Evolutionary conservation across 2,113 vertebrate species (phyloP).

Genomic region (Hemiprocne comata): DNA sequence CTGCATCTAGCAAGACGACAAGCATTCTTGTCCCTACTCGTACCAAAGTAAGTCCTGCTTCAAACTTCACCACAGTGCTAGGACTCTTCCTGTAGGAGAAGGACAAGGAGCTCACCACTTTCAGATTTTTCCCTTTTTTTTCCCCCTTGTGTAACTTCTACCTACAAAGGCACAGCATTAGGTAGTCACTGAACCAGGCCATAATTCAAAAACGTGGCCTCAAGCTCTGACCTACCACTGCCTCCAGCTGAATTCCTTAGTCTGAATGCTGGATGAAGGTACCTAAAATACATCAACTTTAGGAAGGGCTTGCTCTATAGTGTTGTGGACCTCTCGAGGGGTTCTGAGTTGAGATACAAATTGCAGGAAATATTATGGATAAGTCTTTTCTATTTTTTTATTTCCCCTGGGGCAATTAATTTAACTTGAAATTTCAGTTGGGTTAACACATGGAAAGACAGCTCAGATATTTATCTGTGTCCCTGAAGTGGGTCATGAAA

Average conservation of each 20-base stretch:
- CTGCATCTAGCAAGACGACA: not conserved
- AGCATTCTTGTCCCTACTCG: not conserved
- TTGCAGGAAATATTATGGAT: not conserved
- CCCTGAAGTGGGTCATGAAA: not conserved
- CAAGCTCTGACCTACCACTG: not conserved
- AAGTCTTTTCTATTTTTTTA: not conserved
- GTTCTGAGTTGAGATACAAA: not conserved
- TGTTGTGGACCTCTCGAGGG: not conserved
- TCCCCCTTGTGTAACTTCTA: not conserved
- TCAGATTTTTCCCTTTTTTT: accelerated
- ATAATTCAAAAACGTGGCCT: not conserved
- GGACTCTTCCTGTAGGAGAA: not conserved
- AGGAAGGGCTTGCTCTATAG: not conserved
- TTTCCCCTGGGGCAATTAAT: not conserved
- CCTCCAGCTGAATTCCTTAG: not conserved
- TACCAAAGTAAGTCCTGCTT: not conserved
- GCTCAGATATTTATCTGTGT: not conserved
- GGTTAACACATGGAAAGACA: not conserved
- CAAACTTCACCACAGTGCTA: not conserved
- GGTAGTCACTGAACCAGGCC: not conserved
- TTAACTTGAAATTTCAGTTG: not conserved
- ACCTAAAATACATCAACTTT: not conserved
- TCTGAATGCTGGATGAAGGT: not conserved
- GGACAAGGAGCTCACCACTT: not conserved
- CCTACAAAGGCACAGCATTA: not conserved